Evolutionary conservation across 1,140 invertebrate species (phyloP).

Genomic region (Euura lappo): DNA sequence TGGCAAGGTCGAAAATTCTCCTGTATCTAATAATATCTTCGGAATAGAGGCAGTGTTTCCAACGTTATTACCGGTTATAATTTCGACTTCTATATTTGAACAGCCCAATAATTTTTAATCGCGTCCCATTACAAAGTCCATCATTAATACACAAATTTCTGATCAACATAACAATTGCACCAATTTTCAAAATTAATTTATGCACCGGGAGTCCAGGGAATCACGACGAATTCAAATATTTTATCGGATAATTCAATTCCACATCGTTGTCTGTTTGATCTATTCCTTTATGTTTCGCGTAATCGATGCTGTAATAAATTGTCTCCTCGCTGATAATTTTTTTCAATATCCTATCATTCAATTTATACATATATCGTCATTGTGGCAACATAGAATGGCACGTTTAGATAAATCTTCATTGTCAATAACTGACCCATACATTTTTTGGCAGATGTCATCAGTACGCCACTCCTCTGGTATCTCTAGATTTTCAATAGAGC

Average conservation of each 20-base stretch:
- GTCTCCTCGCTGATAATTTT: no score
- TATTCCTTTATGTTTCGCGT: neutral
- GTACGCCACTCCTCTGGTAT: neutral
- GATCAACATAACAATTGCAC: no score
- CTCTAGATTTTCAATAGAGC: neutral
- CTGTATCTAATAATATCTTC: conserved; percentile 22
- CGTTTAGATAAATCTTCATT: neutral
- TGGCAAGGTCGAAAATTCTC: conserved; percentile 15
- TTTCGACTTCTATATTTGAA: conserved; percentile 23
- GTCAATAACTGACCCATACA: no score
- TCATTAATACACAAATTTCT: no score
- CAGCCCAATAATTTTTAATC: conserved; percentile 25
- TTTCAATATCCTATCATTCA: no score
- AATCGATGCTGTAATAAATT: no score
- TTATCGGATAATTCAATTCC: neutral
- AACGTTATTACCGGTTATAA: conserved; percentile 19
- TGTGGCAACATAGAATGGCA: conserved; percentile 14
- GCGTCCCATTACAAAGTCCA: conserved; percentile 21
- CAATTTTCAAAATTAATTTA: no score
- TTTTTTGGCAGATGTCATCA: no score
- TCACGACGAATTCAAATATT: conserved; percentile 3
- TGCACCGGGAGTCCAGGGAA: no score
- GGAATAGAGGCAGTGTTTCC: conserved; percentile 19
- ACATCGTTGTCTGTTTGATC: conserved; percentile 12
- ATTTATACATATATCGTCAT: neutral